Percentiles rank a stretch among this genome's conserved stretches.
These are phyloP conservation scores for Propithecus coquereli DNA, from an alignment of 2,113 vertebrate genomes.

Conservation along the genomic window DNA sequence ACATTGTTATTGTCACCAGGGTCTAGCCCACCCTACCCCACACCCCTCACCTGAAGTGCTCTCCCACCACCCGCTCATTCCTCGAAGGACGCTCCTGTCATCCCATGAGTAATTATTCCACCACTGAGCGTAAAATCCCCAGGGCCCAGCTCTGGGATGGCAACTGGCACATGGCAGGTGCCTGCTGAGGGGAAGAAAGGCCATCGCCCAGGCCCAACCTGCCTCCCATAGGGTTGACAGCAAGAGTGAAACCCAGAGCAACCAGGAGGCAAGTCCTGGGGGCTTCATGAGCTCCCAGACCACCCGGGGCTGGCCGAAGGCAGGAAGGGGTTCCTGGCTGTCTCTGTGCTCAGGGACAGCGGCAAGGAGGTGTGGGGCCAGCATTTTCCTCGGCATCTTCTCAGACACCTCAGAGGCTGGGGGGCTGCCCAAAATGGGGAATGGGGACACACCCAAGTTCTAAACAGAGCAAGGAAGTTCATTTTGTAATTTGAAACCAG, in stretches of 20 bases:
- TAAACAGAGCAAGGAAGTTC: not conserved
- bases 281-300: not conserved
- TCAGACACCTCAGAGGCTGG: not conserved
- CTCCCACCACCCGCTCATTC: not conserved
- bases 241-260: not conserved
- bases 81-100: not conserved
- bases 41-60: not conserved
- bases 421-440: not conserved
- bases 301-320: too few species aligned
- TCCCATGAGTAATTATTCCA: not conserved
- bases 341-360: not conserved
- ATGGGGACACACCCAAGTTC: not conserved
- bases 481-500: not conserved
- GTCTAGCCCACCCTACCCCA: accelerated
- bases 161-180: not conserved
- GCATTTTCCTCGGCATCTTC: not conserved
- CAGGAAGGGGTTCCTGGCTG: not conserved
- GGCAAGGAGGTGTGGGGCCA: too few species aligned
- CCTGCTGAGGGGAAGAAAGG: accelerated
- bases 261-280: accelerated
- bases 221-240: not conserved
- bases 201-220: not conserved
- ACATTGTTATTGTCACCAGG: accelerated
- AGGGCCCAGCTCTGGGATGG: not conserved
- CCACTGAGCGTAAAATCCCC: not conserved